Base-by-base conservation (phyloP, 2,888 invertebrate species). In the Octonoba sinensis region DNA sequence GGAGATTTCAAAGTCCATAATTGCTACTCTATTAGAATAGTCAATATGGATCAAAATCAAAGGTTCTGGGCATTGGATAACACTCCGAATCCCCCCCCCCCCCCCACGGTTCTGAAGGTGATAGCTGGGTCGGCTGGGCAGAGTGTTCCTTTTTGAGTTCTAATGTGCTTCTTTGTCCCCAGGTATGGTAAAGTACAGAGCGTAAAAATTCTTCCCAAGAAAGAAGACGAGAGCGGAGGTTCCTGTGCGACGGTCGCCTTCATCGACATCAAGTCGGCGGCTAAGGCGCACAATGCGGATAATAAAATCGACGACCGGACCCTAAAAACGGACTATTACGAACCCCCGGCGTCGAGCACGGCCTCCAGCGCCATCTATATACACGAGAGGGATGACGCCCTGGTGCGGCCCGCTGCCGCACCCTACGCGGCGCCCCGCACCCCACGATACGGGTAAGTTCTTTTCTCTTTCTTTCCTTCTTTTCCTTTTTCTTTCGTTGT, bases 101-200 rank as follows among this genome's bases (percentile, higher is more conserved):
- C n/a, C n/a, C n/a, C n/a, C n/a, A n/a, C n/a, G n/a, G n/a, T n/a
- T n/a, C n/a, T n/a, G n/a, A n/a, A n/a, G n/a, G n/a, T n/a, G n/a
- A n/a, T n/a, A n/a, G n/a, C n/a, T n/a, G n/a, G n/a, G n/a, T n/a
- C n/a, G n/a, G n/a, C n/a, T n/a, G n/a, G n/a, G n/a, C n/a, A n/a
- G n/a, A n/a, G n/a, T n/a, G n/a, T n/a, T n/a, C 16, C n/a, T 36
- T 36, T 16, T 24, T 64, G 18, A 20, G 27, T 8, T 20, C 4
- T 54, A 36, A 36, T 36, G 36, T 13, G 13, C 6, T 56, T 20
- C 11, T 56, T 20, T 56, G 0, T 56, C 36, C 8, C 77, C 92
- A 96, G 96, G 92, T 96, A 96, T 95, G 96, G 96, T 91, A 95
- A 95, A 91, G 96, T 96, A 91, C 96, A 96, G 92, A 96, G 95